These are phyloP conservation scores for Pegoplata infirma DNA, from an alignment of 2,888 invertebrate species.

Conservation along the genomic window DNA sequence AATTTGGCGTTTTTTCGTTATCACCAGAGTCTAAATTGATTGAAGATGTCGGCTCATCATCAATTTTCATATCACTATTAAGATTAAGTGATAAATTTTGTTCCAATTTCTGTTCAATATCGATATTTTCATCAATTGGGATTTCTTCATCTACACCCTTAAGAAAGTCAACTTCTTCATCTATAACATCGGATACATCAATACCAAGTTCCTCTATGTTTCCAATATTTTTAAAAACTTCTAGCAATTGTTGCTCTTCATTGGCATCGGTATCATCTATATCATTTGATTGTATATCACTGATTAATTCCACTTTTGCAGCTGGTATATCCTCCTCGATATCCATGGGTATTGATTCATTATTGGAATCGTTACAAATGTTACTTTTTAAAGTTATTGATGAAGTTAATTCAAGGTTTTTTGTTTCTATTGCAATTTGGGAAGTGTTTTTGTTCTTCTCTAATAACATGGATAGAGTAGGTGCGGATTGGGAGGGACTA, in stretches of 20 bases:
- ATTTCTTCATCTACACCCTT: conserved; percentile 69
- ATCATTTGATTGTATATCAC: conserved; percentile 43
- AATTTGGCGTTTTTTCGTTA: not conserved
- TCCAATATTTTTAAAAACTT: conserved; percentile 76
- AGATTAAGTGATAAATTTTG: conserved; percentile 38
- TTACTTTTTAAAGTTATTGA: not conserved
- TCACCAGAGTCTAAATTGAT: not conserved
- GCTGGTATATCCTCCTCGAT: conserved; percentile 64
- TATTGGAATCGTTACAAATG: conserved; percentile 58
- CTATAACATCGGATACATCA: conserved; percentile 74
- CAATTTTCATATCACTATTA: conserved; percentile 7
- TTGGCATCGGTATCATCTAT: conserved; percentile 71
- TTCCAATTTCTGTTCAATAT: conserved; percentile 62
- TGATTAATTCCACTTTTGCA: conserved; percentile 18
- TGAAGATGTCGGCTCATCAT: not conserved
- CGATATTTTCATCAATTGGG: conserved; percentile 31
- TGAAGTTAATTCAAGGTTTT: not conserved
- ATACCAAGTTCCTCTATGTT: conserved; percentile 76
- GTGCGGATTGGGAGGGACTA: conserved; percentile 84
- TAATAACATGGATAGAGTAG: conserved; percentile 86
- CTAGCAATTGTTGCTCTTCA: conserved; percentile 75
- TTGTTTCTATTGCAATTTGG: conserved; percentile 25
- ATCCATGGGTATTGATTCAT: conserved; percentile 66
- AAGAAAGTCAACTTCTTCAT: conserved; percentile 75
- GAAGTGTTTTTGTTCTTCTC: conserved; percentile 79